A percentile compares a stretch with the other conserved stretches of the same genome.
Evolutionary conservation across 2,888 invertebrate species (phyloP).

Genomic region (Adineta ricciae): DNA sequence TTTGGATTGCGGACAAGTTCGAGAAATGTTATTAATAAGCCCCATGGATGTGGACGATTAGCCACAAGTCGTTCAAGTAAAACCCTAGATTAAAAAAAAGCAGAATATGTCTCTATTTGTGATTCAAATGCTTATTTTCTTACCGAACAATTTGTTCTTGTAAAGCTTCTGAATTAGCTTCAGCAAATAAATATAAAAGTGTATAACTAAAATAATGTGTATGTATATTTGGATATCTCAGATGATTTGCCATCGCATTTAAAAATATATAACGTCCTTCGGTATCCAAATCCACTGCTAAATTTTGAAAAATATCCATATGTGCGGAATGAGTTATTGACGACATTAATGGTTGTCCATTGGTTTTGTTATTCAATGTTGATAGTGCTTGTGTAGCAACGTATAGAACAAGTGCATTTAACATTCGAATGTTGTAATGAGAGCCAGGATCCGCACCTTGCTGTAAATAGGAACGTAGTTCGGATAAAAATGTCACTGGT

Average conservation of each 20-base stretch:
- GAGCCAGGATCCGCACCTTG: slow-evolving; percentile 44
- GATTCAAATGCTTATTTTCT: too few species aligned
- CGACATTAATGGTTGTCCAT: neutral
- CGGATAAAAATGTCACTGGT: slow-evolving; percentile 87
- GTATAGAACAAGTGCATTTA: slow-evolving; percentile 95
- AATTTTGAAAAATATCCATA: slow-evolving; percentile 99
- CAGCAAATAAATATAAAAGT: slow-evolving; percentile 86
- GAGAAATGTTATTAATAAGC: slow-evolving; percentile 91
- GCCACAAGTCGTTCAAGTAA: slow-evolving; percentile 90
- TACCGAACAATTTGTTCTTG: slow-evolving; percentile 83
- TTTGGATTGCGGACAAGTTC: slow-evolving; percentile 71
- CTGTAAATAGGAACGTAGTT: slow-evolving; percentile 68
- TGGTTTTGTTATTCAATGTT: slow-evolving; percentile 84
- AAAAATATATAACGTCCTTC: slow-evolving; percentile 72
- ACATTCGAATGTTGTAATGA: slow-evolving; percentile 52
- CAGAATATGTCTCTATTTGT: too few species aligned
- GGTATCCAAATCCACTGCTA: slow-evolving; percentile 91
- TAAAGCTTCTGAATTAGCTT: slow-evolving; percentile 89
- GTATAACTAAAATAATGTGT: slow-evolving; percentile 99
- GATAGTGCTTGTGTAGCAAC: slow-evolving; percentile 87
- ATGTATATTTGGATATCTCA: slow-evolving; percentile 97
- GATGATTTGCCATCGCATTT: slow-evolving; percentile 94
- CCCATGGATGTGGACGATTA: slow-evolving; percentile 98
- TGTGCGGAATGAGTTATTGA: slow-evolving; percentile 69
- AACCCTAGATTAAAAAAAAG: slow-evolving; percentile 55